A percentile compares a stretch with the other conserved stretches of the same genome.
Evolutionary conservation across 2,888 invertebrate species (phyloP).

Genomic region (Chironomus riparius): DNA sequence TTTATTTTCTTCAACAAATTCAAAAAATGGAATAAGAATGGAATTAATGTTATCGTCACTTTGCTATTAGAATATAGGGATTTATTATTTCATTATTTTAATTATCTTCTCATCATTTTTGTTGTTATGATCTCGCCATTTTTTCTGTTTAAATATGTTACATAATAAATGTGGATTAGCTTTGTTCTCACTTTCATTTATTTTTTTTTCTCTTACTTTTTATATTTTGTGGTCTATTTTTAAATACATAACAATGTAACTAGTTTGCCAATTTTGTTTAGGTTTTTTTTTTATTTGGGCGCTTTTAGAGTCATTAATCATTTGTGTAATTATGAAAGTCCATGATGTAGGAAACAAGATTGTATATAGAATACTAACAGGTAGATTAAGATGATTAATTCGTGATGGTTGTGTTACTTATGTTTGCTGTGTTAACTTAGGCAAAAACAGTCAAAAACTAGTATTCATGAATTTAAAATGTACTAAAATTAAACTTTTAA

Average conservation of each 20-base stretch:
- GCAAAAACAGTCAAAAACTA: no score
- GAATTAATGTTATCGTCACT: conserved; percentile 12
- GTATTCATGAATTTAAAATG: no score
- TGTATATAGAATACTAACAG: background rate
- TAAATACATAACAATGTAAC: background rate
- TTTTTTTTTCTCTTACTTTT: no score
- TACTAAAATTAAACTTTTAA: no score
- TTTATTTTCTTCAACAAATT: background rate
- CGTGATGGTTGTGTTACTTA: no score
- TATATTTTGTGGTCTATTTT: background rate
- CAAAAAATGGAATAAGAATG: conserved; percentile 3
- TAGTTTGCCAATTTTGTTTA: background rate
- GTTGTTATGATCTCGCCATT: background rate
- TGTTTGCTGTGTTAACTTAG: no score
- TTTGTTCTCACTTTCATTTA: background rate
- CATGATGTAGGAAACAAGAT: background rate
- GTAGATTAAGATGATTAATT: no score
- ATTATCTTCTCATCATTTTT: no score
- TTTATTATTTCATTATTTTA: no score
- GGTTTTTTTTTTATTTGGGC: background rate
- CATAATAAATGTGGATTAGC: conserved; percentile 9
- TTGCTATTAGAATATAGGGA: conserved; percentile 24
- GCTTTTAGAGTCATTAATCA: background rate
- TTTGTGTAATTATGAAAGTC: background rate
- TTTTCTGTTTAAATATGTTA: background rate